Percentiles rank a stretch among this genome's conserved stretches.
Conservation (phyloP, 2,113 vertebrate species). For the Pantherophis guttatus region DNA sequence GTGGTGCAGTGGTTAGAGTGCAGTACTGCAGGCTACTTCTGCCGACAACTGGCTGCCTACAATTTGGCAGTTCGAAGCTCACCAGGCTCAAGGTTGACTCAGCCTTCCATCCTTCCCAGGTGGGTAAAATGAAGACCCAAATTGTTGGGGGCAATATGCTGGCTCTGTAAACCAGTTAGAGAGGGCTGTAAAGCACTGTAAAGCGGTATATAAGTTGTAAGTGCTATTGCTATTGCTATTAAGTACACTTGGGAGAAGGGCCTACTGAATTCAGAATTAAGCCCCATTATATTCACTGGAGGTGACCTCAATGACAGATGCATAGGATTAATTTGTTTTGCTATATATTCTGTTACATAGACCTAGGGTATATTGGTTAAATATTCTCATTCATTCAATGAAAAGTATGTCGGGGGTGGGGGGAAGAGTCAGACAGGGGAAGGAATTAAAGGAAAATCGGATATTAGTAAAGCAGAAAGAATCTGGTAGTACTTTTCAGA, state of each 20-base stretch:
- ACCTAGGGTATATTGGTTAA: background rate
- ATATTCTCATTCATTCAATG: background rate
- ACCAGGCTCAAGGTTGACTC: too few species aligned
- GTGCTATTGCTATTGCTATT: too few species aligned
- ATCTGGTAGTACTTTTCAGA: background rate
- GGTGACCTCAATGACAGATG: background rate
- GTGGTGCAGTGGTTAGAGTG: too few species aligned
- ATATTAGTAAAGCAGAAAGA: background rate
- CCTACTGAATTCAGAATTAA: background rate
- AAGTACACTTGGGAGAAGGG: background rate
- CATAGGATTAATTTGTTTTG: background rate
- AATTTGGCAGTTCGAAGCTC: too few species aligned
- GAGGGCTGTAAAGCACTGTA: too few species aligned
- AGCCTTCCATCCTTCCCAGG: too few species aligned
- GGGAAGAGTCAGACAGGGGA: background rate
- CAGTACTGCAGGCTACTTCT: too few species aligned
- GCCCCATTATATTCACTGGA: background rate
- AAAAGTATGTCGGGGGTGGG: background rate
- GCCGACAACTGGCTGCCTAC: too few species aligned
- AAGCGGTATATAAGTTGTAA: too few species aligned
- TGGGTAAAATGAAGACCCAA: too few species aligned
- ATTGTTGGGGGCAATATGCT: too few species aligned
- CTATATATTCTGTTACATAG: background rate
- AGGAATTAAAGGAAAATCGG: background rate
- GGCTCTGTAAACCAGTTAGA: too few species aligned